Percentiles rank a stretch among this genome's conserved stretches.
Conservation (phyloP, 2,888 invertebrate genomes). For the Xestia c-nigrum region DNA sequence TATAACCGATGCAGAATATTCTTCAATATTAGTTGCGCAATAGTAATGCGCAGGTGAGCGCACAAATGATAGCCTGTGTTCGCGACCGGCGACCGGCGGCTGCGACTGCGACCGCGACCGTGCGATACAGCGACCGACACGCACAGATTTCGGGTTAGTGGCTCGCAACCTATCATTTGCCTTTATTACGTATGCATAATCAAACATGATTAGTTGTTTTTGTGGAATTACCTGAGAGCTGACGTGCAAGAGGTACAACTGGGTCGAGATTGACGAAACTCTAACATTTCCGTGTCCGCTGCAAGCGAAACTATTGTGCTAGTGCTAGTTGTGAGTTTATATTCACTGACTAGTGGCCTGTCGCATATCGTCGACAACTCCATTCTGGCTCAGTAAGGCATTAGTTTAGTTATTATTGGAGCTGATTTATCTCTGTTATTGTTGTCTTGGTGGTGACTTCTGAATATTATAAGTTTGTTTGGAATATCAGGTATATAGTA, state of each 20-base stretch:
- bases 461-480: constrained; percentile 4
- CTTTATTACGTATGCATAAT: constrained; percentile 61
- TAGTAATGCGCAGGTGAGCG: constrained; percentile 76
- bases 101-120: constrained; percentile 42
- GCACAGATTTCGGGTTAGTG: constrained; percentile 54
- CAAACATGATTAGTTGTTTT: constrained; percentile 60
- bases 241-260: constrained; percentile 10
- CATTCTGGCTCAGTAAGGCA: background rate
- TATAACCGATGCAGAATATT: constrained; percentile 78
- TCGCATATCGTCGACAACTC: background rate
- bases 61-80: constrained; percentile 73
- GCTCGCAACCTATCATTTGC: constrained; percentile 53
- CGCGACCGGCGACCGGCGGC: constrained; percentile 41
- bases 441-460: background rate
- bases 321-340: background rate
- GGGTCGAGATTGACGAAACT: constrained; percentile 26
- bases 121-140: constrained; percentile 59
- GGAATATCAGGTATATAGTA: background rate
- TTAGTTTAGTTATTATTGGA: background rate
- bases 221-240: constrained; percentile 47
- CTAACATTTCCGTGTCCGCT: constrained; percentile 32
- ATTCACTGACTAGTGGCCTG: constrained; percentile 2
- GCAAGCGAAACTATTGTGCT: constrained; percentile 18
- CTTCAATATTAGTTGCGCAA: constrained; percentile 80
- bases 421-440: constrained; percentile 6